Conservation (phyloP, 1,140 invertebrate species). For the Pollicipes pollicipes region DNA sequence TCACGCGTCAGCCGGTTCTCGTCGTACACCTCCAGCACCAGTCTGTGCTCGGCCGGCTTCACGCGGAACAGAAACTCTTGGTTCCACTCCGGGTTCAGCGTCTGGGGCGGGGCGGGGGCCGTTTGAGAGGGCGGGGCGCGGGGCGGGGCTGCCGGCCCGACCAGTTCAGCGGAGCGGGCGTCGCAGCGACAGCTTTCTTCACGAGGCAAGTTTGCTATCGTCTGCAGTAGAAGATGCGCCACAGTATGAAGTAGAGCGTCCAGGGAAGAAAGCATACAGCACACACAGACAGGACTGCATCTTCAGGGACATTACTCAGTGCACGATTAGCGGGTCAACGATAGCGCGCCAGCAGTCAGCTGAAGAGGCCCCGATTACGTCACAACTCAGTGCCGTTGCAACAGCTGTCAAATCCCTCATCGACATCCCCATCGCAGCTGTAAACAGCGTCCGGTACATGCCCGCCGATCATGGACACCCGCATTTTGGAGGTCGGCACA, state of each 20-base stretch:
- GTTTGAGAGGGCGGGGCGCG: not conserved
- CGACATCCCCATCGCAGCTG: too few relatives aligned
- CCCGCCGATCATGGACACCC: too few relatives aligned
- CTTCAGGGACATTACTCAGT: too few relatives aligned
- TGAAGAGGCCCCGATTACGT: too few relatives aligned
- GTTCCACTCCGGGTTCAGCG: conserved; percentile 87
- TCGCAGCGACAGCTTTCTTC: not conserved
- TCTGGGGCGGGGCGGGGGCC: conserved; percentile 41
- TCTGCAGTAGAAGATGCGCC: not conserved
- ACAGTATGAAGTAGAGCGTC: not conserved
- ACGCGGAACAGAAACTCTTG: conserved; percentile 91
- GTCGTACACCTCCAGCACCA: conserved; percentile 93
- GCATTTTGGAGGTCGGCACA: conserved; percentile 7
- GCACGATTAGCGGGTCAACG: too few relatives aligned
- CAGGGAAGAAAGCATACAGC: conserved; percentile 6
- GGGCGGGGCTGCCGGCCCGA: too few relatives aligned
- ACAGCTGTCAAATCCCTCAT: too few relatives aligned
- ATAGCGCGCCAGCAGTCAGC: too few relatives aligned
- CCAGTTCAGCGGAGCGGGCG: too few relatives aligned
- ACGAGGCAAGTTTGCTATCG: not conserved
- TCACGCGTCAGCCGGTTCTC: conserved; percentile 91
- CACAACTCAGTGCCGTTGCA: too few relatives aligned
- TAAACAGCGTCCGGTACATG: too few relatives aligned
- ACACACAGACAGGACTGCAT: too few relatives aligned
- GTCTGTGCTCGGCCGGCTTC: conserved; percentile 74